phyloP scores from a whole-genome alignment of 2,888 invertebrate species.

The Atherix ibis region DNA sequence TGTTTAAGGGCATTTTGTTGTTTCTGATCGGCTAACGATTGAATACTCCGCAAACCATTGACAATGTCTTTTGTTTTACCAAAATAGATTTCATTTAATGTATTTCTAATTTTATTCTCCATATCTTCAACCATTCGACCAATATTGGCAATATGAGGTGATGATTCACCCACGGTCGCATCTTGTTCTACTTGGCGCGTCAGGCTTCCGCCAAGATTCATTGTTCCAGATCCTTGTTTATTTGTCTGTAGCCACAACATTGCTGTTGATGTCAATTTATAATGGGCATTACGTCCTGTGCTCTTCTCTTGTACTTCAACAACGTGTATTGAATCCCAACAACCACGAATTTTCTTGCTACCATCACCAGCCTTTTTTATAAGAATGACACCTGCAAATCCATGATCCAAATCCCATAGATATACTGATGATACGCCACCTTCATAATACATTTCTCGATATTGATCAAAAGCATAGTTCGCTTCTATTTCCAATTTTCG shows the following conservation, averaged over 20 bases:
- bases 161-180: conserved; percentile 75
- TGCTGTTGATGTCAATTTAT: conserved; percentile 96
- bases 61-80: conserved; percentile 98
- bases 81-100: conserved; percentile 97
- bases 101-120: conserved; percentile 98
- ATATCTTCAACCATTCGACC: conserved; percentile 98
- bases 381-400: conserved; percentile 94
- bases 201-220: conserved; percentile 97
- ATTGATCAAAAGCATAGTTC: conserved; percentile 96
- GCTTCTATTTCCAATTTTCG: conserved; percentile 94
- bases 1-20: conserved; percentile 72
- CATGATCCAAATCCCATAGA: conserved; percentile 97
- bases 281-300: conserved; percentile 85
- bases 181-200: conserved; percentile 95
- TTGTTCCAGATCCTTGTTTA: conserved; percentile 89
- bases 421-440: conserved; percentile 99
- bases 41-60: conserved; percentile 72
- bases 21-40: conserved; percentile 68
- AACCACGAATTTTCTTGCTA: conserved; percentile 95
- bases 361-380: conserved; percentile 99
- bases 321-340: conserved; percentile 99
- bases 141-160: conserved; percentile 96
- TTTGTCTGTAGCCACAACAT: conserved; percentile 99
- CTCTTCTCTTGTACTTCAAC: conserved; percentile 97
- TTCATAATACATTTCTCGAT: conserved; percentile 98